Percentiles rank a stretch among this genome's conserved stretches.
phyloP scores from a whole-genome alignment of 2,113 vertebrate genomes.

The Ptilorrhoa leucosticta region DNA sequence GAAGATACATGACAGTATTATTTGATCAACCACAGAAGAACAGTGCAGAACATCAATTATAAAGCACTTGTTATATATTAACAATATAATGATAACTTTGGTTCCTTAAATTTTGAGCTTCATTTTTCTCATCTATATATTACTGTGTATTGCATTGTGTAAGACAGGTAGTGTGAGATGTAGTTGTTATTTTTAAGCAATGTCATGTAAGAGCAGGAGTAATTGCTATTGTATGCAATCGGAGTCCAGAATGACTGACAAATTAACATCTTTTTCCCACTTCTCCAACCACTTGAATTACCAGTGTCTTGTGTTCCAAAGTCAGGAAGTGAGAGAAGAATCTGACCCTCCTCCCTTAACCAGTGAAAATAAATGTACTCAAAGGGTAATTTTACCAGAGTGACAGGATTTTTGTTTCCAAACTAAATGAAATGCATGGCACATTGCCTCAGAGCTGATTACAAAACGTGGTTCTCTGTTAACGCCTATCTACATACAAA shows the following conservation, averaged over 20 bases:
- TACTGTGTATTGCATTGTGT: background rate
- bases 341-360: background rate
- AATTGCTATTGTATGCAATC: background rate
- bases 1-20: background rate
- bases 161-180: background rate
- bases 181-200: background rate
- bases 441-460: background rate
- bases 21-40: background rate
- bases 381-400: background rate
- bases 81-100: background rate
- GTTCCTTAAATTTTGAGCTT: background rate
- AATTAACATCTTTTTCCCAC: background rate
- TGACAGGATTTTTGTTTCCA: background rate
- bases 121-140: background rate
- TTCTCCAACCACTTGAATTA: background rate
- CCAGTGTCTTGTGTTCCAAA: background rate
- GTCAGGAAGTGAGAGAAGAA: background rate
- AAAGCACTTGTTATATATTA: background rate
- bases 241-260: background rate
- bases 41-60: background rate
- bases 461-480: background rate
- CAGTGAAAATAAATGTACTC: background rate
- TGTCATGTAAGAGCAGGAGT: background rate
- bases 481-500: background rate
- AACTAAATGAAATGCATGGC: background rate